A percentile compares a stretch with the other conserved stretches of the same genome.
phyloP scores from a whole-genome alignment of 2,797 vertebrate species.

The Enteromius thamalakanensis region DNA sequence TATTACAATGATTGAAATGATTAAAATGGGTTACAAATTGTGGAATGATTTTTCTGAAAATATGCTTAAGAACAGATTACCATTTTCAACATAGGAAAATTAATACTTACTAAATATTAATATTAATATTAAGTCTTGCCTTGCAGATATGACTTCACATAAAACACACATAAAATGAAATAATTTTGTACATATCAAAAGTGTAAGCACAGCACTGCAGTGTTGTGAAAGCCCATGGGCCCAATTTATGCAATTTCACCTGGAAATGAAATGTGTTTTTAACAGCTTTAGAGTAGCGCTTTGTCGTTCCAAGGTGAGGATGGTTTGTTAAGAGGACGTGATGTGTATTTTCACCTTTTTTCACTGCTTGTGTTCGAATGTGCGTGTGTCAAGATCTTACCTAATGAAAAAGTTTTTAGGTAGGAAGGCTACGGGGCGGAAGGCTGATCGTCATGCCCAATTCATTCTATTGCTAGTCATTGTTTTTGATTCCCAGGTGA shows the following conservation, averaged over 20 bases:
- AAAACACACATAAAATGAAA: conserved; percentile 20
- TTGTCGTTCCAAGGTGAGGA: conserved; percentile 44
- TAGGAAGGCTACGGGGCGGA: neutral
- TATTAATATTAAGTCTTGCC: conserved; percentile 42
- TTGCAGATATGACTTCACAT: conserved; percentile 13
- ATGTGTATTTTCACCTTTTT: conserved; percentile 43
- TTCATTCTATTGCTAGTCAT: neutral
- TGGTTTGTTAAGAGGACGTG: conserved; percentile 28
- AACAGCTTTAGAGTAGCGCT: conserved; percentile 49
- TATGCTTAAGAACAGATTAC: neutral
- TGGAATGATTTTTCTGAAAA: neutral
- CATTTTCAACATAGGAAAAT: conserved; percentile 20
- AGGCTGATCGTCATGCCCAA: conserved; percentile 6
- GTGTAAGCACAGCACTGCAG: conserved; percentile 16
- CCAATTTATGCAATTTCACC: conserved; percentile 60
- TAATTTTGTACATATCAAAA: conserved; percentile 15
- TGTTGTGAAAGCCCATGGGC: conserved; percentile 57
- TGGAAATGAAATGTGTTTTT: conserved; percentile 58
- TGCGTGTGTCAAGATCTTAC: neutral
- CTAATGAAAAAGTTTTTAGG: conserved; percentile 5
- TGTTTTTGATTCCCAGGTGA: neutral
- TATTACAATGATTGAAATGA: too few species aligned
- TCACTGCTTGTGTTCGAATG: conserved; percentile 18
- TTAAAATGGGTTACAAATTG: neutral
- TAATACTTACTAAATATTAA: conserved; percentile 40